Conservation (phyloP, 2,888 invertebrate genomes). For the Nomada goodeniana region DNA sequence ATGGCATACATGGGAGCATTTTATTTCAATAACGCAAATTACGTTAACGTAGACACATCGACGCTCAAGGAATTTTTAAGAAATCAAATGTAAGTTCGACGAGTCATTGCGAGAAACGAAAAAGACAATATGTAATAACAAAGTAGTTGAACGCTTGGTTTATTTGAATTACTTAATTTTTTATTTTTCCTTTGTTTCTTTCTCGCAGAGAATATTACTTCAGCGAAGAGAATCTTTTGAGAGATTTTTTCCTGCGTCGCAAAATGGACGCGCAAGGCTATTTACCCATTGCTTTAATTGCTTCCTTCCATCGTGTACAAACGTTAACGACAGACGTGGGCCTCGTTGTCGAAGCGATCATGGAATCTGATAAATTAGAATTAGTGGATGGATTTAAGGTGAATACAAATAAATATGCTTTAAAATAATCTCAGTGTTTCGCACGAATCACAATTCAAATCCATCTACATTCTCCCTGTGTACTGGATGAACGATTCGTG, state of each 20-base stretch:
- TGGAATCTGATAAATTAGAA: constrained; percentile 94
- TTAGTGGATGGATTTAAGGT: constrained; percentile 91
- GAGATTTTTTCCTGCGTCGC: constrained; percentile 97
- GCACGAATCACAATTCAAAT: constrained; percentile 64
- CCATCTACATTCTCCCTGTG: constrained; percentile 41
- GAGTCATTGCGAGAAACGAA: neutral
- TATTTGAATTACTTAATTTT: constrained; percentile 19
- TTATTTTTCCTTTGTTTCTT: constrained; percentile 61
- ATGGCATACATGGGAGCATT: constrained; percentile 87
- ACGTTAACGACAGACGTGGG: constrained; percentile 93
- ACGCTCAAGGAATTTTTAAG: constrained; percentile 93
- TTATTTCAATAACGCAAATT: constrained; percentile 87
- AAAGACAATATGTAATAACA: no score
- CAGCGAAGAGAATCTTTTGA: constrained; percentile 96
- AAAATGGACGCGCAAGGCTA: constrained; percentile 98
- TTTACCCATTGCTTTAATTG: constrained; percentile 96
- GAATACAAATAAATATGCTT: constrained; percentile 22
- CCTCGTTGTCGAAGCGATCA: constrained; percentile 93
- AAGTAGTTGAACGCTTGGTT: neutral
- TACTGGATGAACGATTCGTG: constrained; percentile 68
- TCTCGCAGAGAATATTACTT: constrained; percentile 98
- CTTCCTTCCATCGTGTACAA: constrained; percentile 97
- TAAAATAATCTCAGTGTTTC: neutral
- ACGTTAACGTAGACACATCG: constrained; percentile 86
- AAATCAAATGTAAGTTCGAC: constrained; percentile 93